Evolutionary conservation across 1,140 invertebrate genomes (phyloP).

Genomic region (Onthophagus taurus): DNA sequence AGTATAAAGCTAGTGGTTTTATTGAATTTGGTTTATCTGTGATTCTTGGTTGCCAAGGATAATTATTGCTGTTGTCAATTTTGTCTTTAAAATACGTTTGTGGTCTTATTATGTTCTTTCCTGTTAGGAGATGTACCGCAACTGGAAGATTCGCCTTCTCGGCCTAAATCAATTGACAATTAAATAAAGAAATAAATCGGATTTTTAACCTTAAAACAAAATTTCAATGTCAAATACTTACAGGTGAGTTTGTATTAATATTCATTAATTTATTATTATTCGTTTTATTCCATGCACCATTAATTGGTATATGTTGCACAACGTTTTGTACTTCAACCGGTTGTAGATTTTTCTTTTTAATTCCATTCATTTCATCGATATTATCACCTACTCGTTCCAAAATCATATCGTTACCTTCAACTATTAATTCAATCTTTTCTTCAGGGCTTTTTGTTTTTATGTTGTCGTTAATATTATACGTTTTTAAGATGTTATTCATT

Average conservation of each 20-base stretch:
- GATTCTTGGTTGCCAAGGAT: constrained; percentile 73
- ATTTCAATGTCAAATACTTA: constrained; percentile 2
- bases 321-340: constrained; percentile 40
- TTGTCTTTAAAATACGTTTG: constrained; percentile 78
- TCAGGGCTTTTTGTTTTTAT: constrained; percentile 48
- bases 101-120: constrained; percentile 69
- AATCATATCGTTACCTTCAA: constrained; percentile 70
- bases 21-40: constrained; percentile 82
- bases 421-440: constrained; percentile 64
- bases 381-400: constrained; percentile 66
- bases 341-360: constrained; percentile 46
- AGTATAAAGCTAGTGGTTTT: constrained; percentile 65
- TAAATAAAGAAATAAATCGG: neutral
- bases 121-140: constrained; percentile 54
- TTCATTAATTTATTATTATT: constrained; percentile 33
- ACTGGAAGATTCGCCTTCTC: neutral
- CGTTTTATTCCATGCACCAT: constrained; percentile 36
- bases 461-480: constrained; percentile 50
- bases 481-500: constrained; percentile 48
- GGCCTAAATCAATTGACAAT: neutral
- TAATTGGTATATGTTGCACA: constrained; percentile 28
- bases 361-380: constrained; percentile 63
- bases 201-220: neutral
- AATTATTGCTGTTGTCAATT: constrained; percentile 68
- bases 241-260: constrained; percentile 7